Percentiles rank a stretch among this genome's conserved stretches.
These are phyloP conservation scores for Apteryx owenii DNA, from an alignment of 2,113 vertebrate species.

Conservation along the genomic window DNA sequence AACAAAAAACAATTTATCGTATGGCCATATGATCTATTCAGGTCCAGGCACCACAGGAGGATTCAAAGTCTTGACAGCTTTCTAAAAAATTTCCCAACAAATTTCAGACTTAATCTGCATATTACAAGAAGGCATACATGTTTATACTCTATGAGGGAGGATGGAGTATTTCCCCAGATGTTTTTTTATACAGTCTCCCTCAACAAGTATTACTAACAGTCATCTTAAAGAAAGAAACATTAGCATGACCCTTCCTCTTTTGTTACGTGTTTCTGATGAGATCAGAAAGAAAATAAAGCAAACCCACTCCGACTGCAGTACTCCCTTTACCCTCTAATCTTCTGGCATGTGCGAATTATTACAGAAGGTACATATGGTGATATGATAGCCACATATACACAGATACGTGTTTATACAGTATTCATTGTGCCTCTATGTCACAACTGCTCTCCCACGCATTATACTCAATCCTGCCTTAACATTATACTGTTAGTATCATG, in stretches of 20 bases:
- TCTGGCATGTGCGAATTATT: not conserved
- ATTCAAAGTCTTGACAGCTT: not conserved
- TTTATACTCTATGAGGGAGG: not conserved
- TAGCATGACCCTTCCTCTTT: not conserved
- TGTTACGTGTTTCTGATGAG: not conserved
- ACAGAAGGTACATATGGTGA: not conserved
- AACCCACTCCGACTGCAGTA: not conserved
- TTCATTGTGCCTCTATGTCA: not conserved
- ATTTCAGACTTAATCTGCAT: not conserved
- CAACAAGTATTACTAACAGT: not conserved
- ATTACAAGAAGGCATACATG: not conserved
- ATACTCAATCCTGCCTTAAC: not conserved
- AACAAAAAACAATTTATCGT: not conserved
- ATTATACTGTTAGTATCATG: too few relatives aligned
- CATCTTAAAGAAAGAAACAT: not conserved
- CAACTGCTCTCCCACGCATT: not conserved
- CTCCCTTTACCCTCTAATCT: not conserved
- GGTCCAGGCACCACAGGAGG: not conserved
- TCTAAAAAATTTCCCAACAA: not conserved
- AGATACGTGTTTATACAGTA: not conserved
- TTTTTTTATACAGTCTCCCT: not conserved
- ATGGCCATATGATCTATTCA: not conserved
- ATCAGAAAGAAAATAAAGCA: not conserved
- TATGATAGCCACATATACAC: not conserved
- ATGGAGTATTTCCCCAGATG: not conserved